Percentiles rank a stretch among this genome's conserved stretches.
Evolutionary conservation across 1,140 invertebrate genomes (phyloP).

Genomic region (Drosophila takahashii): DNA sequence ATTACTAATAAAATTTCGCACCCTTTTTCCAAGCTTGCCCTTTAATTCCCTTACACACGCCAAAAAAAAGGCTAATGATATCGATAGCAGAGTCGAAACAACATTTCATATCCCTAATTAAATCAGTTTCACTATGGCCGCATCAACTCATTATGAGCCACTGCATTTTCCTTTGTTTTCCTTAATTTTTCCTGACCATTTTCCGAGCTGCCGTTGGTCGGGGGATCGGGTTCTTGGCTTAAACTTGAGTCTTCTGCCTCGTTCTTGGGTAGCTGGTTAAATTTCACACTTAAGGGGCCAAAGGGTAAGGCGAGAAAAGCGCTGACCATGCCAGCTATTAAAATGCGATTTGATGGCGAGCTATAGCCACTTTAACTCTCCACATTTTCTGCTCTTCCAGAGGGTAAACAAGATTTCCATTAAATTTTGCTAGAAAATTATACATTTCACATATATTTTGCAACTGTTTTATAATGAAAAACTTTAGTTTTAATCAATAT

Average conservation of each 20-base stretch:
- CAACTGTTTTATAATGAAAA: no score
- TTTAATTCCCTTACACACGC: no score
- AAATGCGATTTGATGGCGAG: constrained; percentile 59
- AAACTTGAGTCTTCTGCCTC: not conserved
- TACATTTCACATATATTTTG: not conserved
- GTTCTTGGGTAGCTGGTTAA: constrained; percentile 36
- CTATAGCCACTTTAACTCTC: constrained; percentile 5
- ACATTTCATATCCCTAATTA: constrained; percentile 24
- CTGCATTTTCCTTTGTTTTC: constrained; percentile 24
- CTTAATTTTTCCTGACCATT: constrained; percentile 13
- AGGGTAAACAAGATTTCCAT: no score
- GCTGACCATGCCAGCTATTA: constrained; percentile 52
- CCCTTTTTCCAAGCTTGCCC: not conserved
- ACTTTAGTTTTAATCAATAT: not conserved
- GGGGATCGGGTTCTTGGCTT: not conserved
- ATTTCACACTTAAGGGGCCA: constrained; percentile 77
- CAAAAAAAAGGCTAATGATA: not conserved
- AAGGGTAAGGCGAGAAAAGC: constrained; percentile 61
- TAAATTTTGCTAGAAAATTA: not conserved
- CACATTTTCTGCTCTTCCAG: not conserved
- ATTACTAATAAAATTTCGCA: not conserved
- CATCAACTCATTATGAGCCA: constrained; percentile 43
- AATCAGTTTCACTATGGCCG: constrained; percentile 53
- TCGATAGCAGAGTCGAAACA: not conserved
- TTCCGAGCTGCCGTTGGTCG: constrained; percentile 1